Conservation (phyloP, 2,113 vertebrate genomes). For the Esox niger region DNA sequence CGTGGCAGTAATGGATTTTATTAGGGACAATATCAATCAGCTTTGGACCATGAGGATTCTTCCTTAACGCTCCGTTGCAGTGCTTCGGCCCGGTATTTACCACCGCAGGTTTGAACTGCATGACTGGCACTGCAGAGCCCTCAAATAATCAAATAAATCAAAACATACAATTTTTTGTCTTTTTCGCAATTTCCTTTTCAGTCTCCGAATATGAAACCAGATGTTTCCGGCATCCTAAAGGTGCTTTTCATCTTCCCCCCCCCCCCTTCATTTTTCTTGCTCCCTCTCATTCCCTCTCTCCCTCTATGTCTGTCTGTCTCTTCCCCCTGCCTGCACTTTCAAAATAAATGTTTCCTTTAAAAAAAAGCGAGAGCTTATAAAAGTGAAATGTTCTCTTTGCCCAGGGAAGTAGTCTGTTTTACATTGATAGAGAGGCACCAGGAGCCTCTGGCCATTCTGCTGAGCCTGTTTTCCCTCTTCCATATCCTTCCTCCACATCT, state of each 20-base stretch:
- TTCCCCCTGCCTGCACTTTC: conserved; percentile 72
- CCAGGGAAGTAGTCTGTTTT: conserved; percentile 89
- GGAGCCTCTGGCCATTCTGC: conserved; percentile 76
- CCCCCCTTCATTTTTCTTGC: conserved; percentile 84
- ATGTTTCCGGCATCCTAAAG: conserved; percentile 92
- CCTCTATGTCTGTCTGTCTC: too few relatives aligned
- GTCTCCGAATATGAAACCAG: conserved; percentile 93
- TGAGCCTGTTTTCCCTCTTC: conserved; percentile 63
- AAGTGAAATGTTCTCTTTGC: conserved; percentile 92
- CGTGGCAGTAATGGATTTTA: conserved; percentile 81
- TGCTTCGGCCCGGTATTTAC: conserved; percentile 82
- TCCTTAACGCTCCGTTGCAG: conserved; percentile 78
- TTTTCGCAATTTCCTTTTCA: conserved; percentile 94
- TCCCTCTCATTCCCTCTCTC: conserved; percentile 65
- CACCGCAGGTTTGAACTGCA: conserved; percentile 81
- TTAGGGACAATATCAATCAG: conserved; percentile 85
- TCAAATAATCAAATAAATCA: conserved; percentile 95
- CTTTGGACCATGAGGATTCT: conserved; percentile 78
- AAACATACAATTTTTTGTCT: conserved; percentile 94
- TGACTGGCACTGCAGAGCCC: conserved; percentile 81
- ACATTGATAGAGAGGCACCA: conserved; percentile 86
- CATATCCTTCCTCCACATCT: conserved; percentile 72
- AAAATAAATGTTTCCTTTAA: conserved; percentile 84
- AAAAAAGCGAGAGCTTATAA: conserved; percentile 51
- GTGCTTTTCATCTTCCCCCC: conserved; percentile 87